Percentiles rank a stretch among this genome's conserved stretches.
These are phyloP conservation scores for Tauraco erythrolophus DNA, from an alignment of 2,113 vertebrate genomes.

Conservation along the genomic window DNA sequence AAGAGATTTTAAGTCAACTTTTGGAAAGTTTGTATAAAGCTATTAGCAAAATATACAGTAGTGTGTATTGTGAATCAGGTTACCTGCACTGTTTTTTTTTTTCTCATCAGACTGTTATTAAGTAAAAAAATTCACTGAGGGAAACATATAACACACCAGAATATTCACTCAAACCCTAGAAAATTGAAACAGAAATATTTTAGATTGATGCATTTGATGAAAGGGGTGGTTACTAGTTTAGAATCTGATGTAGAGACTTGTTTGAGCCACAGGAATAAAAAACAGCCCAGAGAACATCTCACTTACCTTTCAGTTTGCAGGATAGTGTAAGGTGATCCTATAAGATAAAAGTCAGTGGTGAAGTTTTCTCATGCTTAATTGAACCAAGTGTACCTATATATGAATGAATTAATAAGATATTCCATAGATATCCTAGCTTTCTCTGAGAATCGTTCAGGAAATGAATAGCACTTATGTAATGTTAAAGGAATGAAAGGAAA, in stretches of 20 bases:
- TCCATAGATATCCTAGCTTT: not conserved
- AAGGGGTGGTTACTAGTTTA: not conserved
- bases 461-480: slow-evolving; percentile 53
- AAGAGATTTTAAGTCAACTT: not conserved
- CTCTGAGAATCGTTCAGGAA: slow-evolving; percentile 56
- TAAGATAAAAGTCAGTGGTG: not conserved
- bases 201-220: not conserved
- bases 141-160: not conserved
- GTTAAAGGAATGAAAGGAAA: slow-evolving; percentile 60
- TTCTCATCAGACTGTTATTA: not conserved
- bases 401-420: slow-evolving; percentile 16
- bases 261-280: not conserved
- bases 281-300: not conserved
- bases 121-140: not conserved
- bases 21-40: not conserved
- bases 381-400: not conserved
- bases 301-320: not conserved
- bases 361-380: not conserved
- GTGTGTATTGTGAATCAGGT: not conserved
- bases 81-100: not conserved
- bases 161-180: not conserved
- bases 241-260: not conserved
- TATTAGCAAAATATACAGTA: not conserved
- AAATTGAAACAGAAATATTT: not conserved
- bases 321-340: not conserved